Percentiles rank a stretch among this genome's conserved stretches.
These are phyloP conservation scores for Carcharodon carcharias DNA, from an alignment of 2,797 vertebrate species.

Conservation along the genomic window DNA sequence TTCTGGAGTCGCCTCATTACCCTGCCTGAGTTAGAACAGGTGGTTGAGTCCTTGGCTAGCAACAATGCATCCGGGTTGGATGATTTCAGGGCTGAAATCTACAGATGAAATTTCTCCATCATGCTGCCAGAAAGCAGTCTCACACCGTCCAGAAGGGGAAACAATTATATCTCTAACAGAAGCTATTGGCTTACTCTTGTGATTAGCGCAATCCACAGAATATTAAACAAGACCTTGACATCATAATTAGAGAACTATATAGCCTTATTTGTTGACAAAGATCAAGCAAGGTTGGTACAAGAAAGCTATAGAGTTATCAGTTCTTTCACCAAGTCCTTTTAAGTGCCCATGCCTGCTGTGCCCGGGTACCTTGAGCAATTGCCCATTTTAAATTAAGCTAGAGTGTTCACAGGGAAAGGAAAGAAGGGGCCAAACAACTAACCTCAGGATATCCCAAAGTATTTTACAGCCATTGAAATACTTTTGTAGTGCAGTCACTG, in stretches of 20 bases:
- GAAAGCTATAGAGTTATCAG: not conserved
- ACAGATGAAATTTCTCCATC: constrained; percentile 12
- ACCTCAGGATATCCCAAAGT: not conserved
- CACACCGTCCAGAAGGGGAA: not conserved
- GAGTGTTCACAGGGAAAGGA: not conserved
- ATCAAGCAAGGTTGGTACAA: not conserved
- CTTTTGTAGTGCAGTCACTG: not conserved
- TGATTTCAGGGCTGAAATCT: constrained; percentile 5
- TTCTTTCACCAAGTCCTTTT: not conserved
- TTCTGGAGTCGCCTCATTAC: constrained; percentile 28
- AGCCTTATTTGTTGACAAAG: not conserved
- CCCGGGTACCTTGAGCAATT: not conserved
- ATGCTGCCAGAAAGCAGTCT: not conserved
- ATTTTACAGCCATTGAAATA: not conserved
- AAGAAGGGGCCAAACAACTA: not conserved
- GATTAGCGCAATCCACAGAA: not conserved
- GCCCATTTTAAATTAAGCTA: not conserved
- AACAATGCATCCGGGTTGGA: constrained; percentile 15
- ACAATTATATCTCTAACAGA: not conserved
- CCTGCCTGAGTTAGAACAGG: constrained; percentile 35
- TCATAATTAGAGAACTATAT: not conserved
- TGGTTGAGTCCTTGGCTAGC: constrained; percentile 20
- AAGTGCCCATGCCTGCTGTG: not conserved
- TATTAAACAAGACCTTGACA: not conserved
- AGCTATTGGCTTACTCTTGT: not conserved